Conservation (phyloP, 2,888 invertebrate genomes). For the Phorcus lineatus region DNA sequence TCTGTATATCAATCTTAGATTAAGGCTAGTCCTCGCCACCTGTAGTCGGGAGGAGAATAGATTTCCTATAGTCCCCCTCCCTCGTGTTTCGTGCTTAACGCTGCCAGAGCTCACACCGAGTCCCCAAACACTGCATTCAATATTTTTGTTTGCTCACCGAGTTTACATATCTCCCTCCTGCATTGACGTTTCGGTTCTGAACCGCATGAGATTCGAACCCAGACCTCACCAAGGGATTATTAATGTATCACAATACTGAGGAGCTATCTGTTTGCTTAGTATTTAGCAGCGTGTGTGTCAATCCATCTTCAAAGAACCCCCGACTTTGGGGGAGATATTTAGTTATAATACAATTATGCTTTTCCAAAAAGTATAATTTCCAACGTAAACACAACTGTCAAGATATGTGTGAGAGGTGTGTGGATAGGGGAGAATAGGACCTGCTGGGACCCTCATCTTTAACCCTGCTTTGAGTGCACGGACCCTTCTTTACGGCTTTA, state of each 20-base stretch:
- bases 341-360: conserved; percentile 4
- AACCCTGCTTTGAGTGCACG: neutral
- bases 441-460: neutral
- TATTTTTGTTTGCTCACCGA: neutral
- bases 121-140: conserved; percentile 1
- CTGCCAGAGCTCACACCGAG: neutral
- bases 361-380: conserved; percentile 10
- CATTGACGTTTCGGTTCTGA: neutral
- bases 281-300: conserved; percentile 8
- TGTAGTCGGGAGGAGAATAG: neutral
- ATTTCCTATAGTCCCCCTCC: neutral
- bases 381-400: neutral
- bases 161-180: neutral
- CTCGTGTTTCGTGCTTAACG: neutral
- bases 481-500: neutral
- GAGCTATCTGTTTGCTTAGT: neutral
- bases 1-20: conserved; percentile 2
- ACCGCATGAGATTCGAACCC: no score
- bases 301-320: neutral
- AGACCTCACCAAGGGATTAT: no score
- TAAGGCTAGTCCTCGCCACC: neutral
- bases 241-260: no score
- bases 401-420: neutral
- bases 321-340: neutral
- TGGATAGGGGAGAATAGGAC: neutral